Evolutionary conservation across 1,140 invertebrate species (phyloP).

Genomic region (Drosophila persimilis): DNA sequence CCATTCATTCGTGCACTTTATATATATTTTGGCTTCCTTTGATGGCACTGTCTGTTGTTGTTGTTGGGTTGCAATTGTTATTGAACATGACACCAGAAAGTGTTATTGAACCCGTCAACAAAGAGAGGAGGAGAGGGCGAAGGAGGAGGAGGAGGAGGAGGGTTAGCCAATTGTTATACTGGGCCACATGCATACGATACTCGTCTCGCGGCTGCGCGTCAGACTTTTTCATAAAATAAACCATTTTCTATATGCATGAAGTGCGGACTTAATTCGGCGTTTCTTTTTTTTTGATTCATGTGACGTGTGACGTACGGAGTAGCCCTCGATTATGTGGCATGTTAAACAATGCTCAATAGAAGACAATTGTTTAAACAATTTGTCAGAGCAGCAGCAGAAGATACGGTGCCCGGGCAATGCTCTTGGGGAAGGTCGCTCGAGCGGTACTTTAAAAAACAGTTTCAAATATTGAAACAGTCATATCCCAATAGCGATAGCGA

Average conservation of each 20-base stretch:
- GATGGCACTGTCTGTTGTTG: conserved; percentile 5
- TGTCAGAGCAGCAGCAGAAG: conserved; percentile 33
- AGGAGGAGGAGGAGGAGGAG: no score
- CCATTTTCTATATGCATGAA: conserved; percentile 33
- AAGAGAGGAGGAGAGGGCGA: background rate
- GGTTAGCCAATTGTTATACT: conserved; percentile 34
- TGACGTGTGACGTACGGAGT: conserved; percentile 40
- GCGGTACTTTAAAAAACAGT: conserved; percentile 2
- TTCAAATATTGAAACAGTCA: conserved; percentile 25
- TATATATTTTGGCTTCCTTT: conserved; percentile 23
- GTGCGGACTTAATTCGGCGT: conserved; percentile 51
- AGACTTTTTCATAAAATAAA: conserved; percentile 27
- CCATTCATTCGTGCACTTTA: no score
- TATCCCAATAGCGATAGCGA: conserved; percentile 5
- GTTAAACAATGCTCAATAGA: conserved; percentile 60
- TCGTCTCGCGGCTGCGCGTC: conserved; percentile 27
- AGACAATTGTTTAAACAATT: conserved; percentile 65
- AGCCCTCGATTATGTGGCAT: conserved; percentile 44
- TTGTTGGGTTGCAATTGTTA: conserved; percentile 56
- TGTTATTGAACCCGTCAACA: conserved; percentile 63
- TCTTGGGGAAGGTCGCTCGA: conserved; percentile 61
- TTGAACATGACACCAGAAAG: conserved; percentile 59
- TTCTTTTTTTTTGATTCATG: conserved; percentile 32
- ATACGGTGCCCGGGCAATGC: conserved; percentile 43
- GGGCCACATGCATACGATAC: conserved; percentile 33